Conservation (phyloP, 2,888 invertebrate genomes). For the Macrosoma leucophasiata region DNA sequence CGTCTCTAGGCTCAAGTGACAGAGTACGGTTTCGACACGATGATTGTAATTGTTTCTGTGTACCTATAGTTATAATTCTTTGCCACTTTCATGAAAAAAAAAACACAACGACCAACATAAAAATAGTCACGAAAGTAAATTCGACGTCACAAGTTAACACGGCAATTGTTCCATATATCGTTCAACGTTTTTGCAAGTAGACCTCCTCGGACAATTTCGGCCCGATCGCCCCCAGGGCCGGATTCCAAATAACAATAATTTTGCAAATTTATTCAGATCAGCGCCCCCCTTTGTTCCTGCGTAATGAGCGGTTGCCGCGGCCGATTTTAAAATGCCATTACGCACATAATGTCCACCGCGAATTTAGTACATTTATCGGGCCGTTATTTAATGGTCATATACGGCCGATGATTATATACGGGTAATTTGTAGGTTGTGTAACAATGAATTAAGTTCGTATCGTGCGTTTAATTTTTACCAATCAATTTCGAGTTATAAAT, state of each 20-base stretch:
- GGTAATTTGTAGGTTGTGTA: constrained; percentile 26
- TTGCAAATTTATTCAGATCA: constrained; percentile 64
- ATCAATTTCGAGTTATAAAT: too few species aligned
- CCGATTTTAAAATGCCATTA: constrained; percentile 43
- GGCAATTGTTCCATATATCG: too few species aligned
- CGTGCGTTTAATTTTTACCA: too few species aligned
- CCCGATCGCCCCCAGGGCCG: constrained; percentile 38
- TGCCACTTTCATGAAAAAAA: too few species aligned
- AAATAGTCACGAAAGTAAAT: too few species aligned
- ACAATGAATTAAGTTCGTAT: constrained; percentile 23
- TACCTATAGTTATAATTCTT: too few species aligned
- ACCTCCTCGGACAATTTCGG: constrained; percentile 29
- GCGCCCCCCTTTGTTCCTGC: constrained; percentile 57
- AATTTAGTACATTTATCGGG: constrained; percentile 24
- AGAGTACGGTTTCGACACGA: too few species aligned
- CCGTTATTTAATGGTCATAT: constrained; percentile 14
- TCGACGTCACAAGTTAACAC: too few species aligned
- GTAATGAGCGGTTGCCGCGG: constrained; percentile 50
- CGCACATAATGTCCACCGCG: constrained; percentile 39
- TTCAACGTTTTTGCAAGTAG: too few species aligned
- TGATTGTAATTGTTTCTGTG: too few species aligned
- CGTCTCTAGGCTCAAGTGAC: too few species aligned
- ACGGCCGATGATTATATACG: constrained; percentile 12
- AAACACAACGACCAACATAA: too few species aligned
- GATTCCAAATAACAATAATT: constrained; percentile 64